Percentiles rank a stretch among this genome's conserved stretches.
phyloP scores from a whole-genome alignment of 1,140 invertebrate species.

The Uloborus diversus region DNA sequence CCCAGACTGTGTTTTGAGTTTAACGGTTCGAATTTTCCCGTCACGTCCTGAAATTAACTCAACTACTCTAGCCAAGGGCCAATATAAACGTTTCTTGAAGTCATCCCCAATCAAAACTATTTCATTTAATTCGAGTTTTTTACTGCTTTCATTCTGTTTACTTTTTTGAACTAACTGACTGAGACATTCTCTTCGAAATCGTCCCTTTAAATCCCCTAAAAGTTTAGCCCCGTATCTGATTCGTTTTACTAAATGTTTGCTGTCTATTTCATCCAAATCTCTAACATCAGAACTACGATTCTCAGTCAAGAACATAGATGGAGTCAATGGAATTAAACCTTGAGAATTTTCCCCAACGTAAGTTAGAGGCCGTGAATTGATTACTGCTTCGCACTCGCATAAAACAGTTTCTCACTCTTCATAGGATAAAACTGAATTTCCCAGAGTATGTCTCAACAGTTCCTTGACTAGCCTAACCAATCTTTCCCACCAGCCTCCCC shows the following conservation, averaged over 20 bases:
- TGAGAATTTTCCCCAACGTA: slow-evolving; percentile 20
- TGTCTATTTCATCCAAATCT: slow-evolving; percentile 42
- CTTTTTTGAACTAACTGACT: too few species aligned
- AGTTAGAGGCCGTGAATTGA: slow-evolving; percentile 26
- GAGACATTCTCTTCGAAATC: too few species aligned
- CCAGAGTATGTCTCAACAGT: neutral
- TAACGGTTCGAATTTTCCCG: too few species aligned
- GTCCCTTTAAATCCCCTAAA: neutral
- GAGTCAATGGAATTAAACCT: slow-evolving; percentile 54
- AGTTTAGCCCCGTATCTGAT: neutral
- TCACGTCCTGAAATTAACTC: neutral
- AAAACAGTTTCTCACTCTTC: slow-evolving; percentile 8
- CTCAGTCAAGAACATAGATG: slow-evolving; percentile 50
- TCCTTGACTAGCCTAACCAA: neutral
- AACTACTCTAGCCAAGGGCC: neutral
- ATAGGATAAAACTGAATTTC: neutral
- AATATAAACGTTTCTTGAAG: neutral
- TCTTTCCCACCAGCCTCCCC: slow-evolving; percentile 14
- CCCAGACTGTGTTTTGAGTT: neutral
- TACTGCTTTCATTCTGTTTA: neutral
- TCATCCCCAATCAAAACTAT: neutral
- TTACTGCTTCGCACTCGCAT: slow-evolving; percentile 8
- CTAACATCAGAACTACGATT: neutral
- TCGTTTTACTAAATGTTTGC: neutral
- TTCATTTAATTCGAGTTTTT: neutral